Percentiles rank a stretch among this genome's conserved stretches.
These are phyloP conservation scores for Clarias fuscus DNA, from an alignment of 2,797 vertebrate genomes.

Conservation along the genomic window DNA sequence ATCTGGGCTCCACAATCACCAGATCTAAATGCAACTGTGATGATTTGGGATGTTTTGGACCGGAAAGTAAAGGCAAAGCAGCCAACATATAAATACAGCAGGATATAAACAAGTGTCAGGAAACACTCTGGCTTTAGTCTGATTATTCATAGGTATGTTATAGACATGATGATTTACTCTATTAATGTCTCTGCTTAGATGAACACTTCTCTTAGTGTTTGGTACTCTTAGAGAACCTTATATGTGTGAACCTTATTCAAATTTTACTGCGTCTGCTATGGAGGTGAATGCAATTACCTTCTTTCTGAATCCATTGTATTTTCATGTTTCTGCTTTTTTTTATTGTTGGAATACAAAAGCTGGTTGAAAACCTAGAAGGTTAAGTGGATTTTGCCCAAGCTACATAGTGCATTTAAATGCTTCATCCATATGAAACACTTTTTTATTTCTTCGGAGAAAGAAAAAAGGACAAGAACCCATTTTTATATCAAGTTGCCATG, in stretches of 20 bases:
- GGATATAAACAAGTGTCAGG: not conserved
- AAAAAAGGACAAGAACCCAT: not conserved
- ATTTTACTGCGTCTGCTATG: not conserved
- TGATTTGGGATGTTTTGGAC: no score
- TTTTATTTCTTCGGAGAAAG: slow-evolving; percentile 7
- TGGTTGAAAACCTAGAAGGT: not conserved
- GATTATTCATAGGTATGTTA: not conserved
- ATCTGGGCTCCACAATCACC: no score
- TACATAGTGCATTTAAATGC: slow-evolving; percentile 1
- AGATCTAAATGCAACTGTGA: no score
- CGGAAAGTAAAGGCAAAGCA: no score
- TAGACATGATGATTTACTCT: not conserved
- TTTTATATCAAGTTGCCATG: not conserved
- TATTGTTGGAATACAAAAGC: not conserved
- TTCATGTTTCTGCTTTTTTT: not conserved
- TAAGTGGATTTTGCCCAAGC: not conserved
- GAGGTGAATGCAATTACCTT: not conserved
- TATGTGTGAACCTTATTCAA: not conserved
- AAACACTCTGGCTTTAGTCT: not conserved
- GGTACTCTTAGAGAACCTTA: not conserved
- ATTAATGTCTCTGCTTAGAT: not conserved
- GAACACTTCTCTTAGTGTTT: not conserved
- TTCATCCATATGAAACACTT: not conserved
- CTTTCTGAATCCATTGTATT: not conserved
- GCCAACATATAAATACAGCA: not conserved